Evolutionary conservation across 2,888 invertebrate genomes (phyloP).

Genomic region (Brachypalpus laphriformis): DNA sequence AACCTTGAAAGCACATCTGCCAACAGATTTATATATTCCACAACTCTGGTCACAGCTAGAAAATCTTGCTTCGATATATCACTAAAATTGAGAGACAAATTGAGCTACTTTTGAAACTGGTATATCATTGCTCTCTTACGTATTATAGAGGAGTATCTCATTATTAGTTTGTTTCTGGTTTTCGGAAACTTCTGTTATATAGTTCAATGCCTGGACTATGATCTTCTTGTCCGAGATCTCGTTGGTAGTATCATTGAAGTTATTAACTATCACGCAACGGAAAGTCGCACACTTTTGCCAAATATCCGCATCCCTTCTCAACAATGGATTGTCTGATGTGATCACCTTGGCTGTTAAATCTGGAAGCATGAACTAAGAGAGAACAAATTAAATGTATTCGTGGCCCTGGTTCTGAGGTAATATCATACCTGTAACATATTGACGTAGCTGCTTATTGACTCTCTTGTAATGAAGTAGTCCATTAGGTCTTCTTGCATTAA

Average conservation of each 20-base stretch:
- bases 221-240: conserved; percentile 79
- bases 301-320: conserved; percentile 76
- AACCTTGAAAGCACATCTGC: conserved; percentile 78
- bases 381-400: neutral
- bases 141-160: conserved; percentile 83
- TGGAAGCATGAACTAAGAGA: conserved; percentile 77
- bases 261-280: conserved; percentile 79
- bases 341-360: conserved; percentile 77
- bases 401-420: neutral
- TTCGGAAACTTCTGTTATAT: conserved; percentile 80
- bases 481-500: conserved; percentile 79
- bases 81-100: conserved; percentile 70
- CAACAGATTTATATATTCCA: conserved; percentile 81
- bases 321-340: conserved; percentile 76
- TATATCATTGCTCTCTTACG: conserved; percentile 77
- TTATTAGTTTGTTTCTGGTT: conserved; percentile 78
- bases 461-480: conserved; percentile 76
- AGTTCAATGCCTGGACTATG: conserved; percentile 77
- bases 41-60: conserved; percentile 76
- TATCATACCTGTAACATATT: conserved; percentile 78
- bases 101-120: neutral
- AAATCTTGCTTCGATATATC: conserved; percentile 77
- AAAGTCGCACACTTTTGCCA: conserved; percentile 80
- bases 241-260: conserved; percentile 78
- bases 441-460: conserved; percentile 77